Evolutionary conservation across 2,113 vertebrate genomes (phyloP), one percentile per base, ranked within the genome.

Genomic region (Machaerirhynchus nigripectus): DNA sequence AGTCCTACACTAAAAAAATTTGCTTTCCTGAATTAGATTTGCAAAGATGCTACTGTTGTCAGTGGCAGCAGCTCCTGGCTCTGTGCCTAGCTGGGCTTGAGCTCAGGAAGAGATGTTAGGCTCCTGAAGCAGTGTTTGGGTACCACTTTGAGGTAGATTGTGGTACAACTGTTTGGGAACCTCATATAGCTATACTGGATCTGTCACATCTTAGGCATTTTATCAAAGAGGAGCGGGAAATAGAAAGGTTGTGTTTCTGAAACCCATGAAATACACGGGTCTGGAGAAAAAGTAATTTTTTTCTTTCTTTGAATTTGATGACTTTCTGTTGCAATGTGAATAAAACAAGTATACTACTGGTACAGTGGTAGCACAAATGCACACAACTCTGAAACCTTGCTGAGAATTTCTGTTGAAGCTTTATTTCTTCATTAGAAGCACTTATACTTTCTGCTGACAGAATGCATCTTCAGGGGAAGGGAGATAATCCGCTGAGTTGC

Each of bases 131-230:
- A 78, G 92, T 86, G 83, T 86, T 95, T 80, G 90, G 90, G 44
- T 96, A 95, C 86, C 71, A n/a, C 90, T 88, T 92, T 14, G 88
- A 95, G 83, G 83, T 80, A 92, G 83, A 31, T 27, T 28, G 16
- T 84, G 83, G 50, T 81, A 89, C 86, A 84, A 56, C 68, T 84
- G 23, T 81, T 86, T 92, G 14, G 50, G 81, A 93, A 53, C 17
- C 28, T 71, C 42, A 52, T 81, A 9, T 55, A 70, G 13, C 35
- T 87, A 1, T 71, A 47, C 28, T 1, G 13, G 23, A 68, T 42
- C 55, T 80, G 59, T 81, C 64, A 59, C 27, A 33, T 83, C 64
- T 90, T 77, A 60, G 37, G 16, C 24, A 56, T 78, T 84, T 78
- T 47, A 64, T 81, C 35, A 40, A 39, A 69, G 68, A 80, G 15